These are phyloP conservation scores for Gymnopithys bicolor DNA, from an alignment of 2,797 vertebrate genomes.

Conservation along the genomic window DNA sequence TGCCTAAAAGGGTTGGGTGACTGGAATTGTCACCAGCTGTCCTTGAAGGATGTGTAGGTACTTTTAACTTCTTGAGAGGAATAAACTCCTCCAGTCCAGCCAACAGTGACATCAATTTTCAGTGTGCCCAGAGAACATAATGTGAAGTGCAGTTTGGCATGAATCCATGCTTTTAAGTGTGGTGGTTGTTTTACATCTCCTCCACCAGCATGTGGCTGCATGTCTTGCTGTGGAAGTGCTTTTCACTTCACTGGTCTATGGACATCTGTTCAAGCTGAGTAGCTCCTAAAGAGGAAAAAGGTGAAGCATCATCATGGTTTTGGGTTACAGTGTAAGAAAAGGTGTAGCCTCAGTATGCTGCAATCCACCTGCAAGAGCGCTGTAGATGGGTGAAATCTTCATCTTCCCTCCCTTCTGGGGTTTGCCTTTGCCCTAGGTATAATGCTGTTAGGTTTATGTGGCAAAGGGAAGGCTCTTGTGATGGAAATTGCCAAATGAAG, in stretches of 20 bases:
- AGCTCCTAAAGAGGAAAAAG: neutral
- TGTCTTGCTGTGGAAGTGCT: neutral
- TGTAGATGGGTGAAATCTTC: neutral
- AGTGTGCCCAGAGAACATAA: neutral
- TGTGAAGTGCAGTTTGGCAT: neutral
- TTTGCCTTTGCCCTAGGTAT: neutral
- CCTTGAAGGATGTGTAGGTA: neutral
- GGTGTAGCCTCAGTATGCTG: neutral
- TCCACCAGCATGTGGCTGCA: neutral
- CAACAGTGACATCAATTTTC: accelerated
- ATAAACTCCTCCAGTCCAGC: neutral
- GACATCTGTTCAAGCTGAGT: neutral
- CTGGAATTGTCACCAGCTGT: neutral
- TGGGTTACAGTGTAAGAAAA: neutral
- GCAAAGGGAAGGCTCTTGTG: neutral
- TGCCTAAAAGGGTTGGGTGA: neutral
- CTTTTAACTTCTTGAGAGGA: neutral
- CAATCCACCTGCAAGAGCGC: neutral
- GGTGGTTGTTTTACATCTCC: neutral
- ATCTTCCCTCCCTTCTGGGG: neutral
- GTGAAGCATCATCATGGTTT: neutral
- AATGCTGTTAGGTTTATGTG: accelerated
- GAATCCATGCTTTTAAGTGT: neutral
- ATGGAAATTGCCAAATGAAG: neutral
- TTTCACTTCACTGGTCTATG: neutral